phyloP scores from a whole-genome alignment of 2,797 vertebrate genomes.

The Characodon lateralis region DNA sequence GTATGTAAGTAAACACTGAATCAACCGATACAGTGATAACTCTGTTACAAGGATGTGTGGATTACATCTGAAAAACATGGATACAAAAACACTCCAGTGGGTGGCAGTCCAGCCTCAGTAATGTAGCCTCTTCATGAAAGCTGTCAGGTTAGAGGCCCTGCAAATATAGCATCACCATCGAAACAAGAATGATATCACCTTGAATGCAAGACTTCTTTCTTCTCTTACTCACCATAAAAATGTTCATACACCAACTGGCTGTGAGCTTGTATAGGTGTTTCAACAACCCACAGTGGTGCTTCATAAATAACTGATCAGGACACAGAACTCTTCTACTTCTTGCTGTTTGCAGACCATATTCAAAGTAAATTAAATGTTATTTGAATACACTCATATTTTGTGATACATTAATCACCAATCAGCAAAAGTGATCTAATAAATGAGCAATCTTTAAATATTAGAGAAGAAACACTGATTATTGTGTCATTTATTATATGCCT shows the following conservation, averaged over 20 bases:
- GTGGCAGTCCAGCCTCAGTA: constrained; percentile 48
- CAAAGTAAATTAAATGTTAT: not conserved
- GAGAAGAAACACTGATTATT: not conserved
- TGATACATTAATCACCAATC: not conserved
- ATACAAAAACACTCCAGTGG: constrained; percentile 46
- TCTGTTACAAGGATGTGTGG: not conserved
- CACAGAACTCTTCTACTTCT: not conserved
- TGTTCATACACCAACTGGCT: not conserved
- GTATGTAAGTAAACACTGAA: not conserved
- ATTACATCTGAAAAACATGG: not conserved
- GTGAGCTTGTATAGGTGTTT: not conserved
- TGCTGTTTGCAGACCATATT: not conserved
- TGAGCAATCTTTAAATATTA: not conserved
- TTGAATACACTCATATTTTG: not conserved
- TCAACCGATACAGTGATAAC: not conserved
- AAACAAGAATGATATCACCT: not conserved
- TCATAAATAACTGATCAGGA: not conserved
- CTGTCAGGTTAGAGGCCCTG: not conserved
- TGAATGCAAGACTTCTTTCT: not conserved
- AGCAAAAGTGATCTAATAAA: not conserved
- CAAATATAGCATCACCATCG: not conserved
- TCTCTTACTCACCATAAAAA: not conserved
- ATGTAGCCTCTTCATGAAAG: constrained; percentile 3
- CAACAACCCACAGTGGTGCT: not conserved
- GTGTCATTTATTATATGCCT: not conserved